Percentiles rank a stretch among this genome's conserved stretches.
These are phyloP conservation scores for Xiphias gladius DNA, from an alignment of 2,113 vertebrate genomes.

Conservation along the genomic window DNA sequence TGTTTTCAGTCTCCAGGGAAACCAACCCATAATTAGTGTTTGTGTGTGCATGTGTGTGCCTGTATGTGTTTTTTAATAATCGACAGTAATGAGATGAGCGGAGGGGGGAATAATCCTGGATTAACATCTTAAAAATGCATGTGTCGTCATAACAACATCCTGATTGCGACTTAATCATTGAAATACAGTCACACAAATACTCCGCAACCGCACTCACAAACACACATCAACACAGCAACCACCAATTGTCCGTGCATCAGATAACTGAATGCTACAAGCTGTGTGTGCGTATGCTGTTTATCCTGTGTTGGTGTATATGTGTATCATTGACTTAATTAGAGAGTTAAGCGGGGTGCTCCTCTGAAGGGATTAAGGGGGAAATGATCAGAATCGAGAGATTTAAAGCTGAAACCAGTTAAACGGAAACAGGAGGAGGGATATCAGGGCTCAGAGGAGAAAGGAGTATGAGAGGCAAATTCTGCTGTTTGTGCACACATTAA, in stretches of 20 bases:
- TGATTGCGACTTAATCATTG: conserved; percentile 74
- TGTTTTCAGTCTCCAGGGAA: conserved; percentile 69
- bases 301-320: conserved; percentile 38
- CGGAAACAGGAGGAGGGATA: conserved; percentile 64
- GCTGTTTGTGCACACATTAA: conserved; percentile 30
- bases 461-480: conserved; percentile 30
- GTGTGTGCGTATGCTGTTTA: conserved; percentile 34
- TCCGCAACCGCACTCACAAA: conserved; percentile 5
- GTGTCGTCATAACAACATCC: conserved; percentile 74
- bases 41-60: conserved; percentile 14
- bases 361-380: conserved; percentile 72
- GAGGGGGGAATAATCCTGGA: conserved; percentile 79
- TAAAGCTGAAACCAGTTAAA: conserved; percentile 73
- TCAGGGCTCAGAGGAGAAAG: conserved; percentile 42
- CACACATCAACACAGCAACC: conserved; percentile 19
- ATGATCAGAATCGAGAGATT: conserved; percentile 76
- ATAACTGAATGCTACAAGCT: conserved; percentile 33
- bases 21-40: conserved; percentile 68
- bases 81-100: conserved; percentile 73
- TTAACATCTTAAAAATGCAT: conserved; percentile 77
- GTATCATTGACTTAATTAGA: conserved; percentile 74
- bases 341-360: conserved; percentile 65
- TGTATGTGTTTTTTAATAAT: conserved; percentile 75
- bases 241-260: conserved; percentile 45
- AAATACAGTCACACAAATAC: conserved; percentile 57